A percentile compares a stretch with the other conserved stretches of the same genome.
Conservation (phyloP, 2,113 vertebrate genomes). For the Sander lucioperca region DNA sequence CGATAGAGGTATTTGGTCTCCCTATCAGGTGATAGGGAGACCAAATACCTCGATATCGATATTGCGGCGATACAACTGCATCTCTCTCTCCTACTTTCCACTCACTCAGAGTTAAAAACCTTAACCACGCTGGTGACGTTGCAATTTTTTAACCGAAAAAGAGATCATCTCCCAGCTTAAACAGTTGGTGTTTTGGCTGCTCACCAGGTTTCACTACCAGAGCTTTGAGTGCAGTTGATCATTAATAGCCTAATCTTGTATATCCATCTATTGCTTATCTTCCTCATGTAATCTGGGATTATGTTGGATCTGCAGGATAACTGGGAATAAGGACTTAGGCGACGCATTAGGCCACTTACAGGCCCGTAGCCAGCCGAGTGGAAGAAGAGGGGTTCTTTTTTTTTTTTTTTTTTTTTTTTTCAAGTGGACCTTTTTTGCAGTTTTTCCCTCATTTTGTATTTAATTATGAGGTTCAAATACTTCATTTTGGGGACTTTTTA, state of each 20-base stretch:
- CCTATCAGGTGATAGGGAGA: too few relatives aligned
- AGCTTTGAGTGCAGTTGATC: slow-evolving; percentile 28
- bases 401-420: too few relatives aligned
- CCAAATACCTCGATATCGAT: too few relatives aligned
- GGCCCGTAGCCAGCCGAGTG: too few relatives aligned
- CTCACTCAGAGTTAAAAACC: background rate
- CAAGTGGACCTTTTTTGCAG: too few relatives aligned
- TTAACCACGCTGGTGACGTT: background rate
- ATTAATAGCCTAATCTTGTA: slow-evolving; percentile 58
- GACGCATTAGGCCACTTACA: slow-evolving; percentile 62
- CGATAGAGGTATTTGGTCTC: too few relatives aligned
- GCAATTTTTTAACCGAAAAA: background rate
- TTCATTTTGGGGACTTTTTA: too few relatives aligned
- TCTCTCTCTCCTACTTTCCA: background rate
- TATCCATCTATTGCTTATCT: slow-evolving; percentile 64
- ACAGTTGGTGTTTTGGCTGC: slow-evolving; percentile 12
- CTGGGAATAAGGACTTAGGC: slow-evolving; percentile 48
- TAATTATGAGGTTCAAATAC: too few relatives aligned
- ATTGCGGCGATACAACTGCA: too few relatives aligned
- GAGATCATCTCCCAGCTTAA: background rate
- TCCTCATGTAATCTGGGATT: slow-evolving; percentile 71
- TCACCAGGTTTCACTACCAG: slow-evolving; percentile 43
- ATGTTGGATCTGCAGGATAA: slow-evolving; percentile 59
- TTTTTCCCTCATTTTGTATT: too few relatives aligned
- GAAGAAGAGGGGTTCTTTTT: too few relatives aligned